Conservation (phyloP, 2,113 vertebrate species). For the Elanoides forficatus region DNA sequence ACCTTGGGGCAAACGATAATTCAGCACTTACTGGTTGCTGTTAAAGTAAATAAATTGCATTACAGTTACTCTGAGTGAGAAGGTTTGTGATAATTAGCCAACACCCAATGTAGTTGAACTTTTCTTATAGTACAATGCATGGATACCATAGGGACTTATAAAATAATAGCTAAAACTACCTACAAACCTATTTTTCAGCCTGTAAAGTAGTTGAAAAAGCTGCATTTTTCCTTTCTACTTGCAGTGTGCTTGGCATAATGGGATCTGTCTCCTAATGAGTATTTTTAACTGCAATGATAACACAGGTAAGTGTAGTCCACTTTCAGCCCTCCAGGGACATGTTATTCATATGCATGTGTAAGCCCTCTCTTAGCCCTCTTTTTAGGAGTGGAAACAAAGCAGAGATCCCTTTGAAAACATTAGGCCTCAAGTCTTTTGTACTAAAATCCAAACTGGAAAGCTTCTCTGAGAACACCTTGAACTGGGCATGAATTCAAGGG, state of each 20-base stretch:
- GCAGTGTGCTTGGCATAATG: background rate
- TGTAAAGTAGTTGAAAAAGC: background rate
- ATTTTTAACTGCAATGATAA: background rate
- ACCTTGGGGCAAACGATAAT: background rate
- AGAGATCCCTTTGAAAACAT: background rate
- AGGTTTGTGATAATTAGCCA: background rate
- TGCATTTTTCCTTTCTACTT: background rate
- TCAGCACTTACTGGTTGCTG: background rate
- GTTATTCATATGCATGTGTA: background rate
- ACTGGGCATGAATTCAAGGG: background rate
- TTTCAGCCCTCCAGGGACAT: background rate
- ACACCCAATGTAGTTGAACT: background rate
- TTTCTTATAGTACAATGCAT: background rate
- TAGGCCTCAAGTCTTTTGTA: background rate
- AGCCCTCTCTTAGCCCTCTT: background rate
- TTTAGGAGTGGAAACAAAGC: background rate
- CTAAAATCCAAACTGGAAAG: background rate
- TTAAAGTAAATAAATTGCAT: background rate
- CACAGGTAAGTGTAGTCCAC: background rate
- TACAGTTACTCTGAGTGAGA: background rate
- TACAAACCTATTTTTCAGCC: background rate
- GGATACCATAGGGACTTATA: background rate
- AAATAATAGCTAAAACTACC: background rate
- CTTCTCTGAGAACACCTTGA: background rate
- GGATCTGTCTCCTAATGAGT: background rate